Evolutionary conservation across 2,113 vertebrate species (phyloP), one percentile per base, ranked within the genome.

Genomic region (Cariama cristata): DNA sequence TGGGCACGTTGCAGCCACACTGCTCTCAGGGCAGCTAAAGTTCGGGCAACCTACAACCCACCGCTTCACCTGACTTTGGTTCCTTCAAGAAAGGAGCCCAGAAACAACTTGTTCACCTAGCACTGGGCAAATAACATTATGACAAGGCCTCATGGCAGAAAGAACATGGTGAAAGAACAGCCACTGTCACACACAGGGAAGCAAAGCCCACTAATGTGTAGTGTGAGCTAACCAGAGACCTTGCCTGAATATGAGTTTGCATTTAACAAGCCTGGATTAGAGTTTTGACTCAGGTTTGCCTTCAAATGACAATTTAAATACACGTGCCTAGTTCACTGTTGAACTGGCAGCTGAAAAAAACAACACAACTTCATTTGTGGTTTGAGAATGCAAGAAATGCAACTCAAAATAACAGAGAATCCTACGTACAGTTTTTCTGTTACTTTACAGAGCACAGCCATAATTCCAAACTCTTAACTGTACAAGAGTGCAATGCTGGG

Each of bases 301-400:
- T 79, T 47, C 27, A 71, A 74, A 75, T 18, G 4, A 27, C 14
- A 33, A 82, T 60, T 95, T 72, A 87, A 87, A 94, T 28, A 62
- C 12, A 82, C 1, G 4, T 35, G 71, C 19, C 49, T 56, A 69
- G 33, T 53, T 82, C 5, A 3, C 47, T 55, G 30, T n/a, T 63
- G 38, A 85, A 77, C 58, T 83, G 42, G 50, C 45, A 83, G 63
- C 50, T 40, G 40, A 35, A 59, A 82, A 87, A 32, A 42, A 80
- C 75, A 32, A 32, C 38, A 38, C 38, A 28, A 19, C 3, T 45
- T 69, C 5, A 56, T 50, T 24, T 87, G 47, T 72, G 24, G 64
- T 64, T 93, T 93, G 49, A 85, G 77, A 86, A 91, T 38, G 49
- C 40, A 55, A 38, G 30, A 95, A 75, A 63, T n/a, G 17, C 56